Conservation (phyloP, 2,113 vertebrate species). For the Syngnathoides biaculeatus region DNA sequence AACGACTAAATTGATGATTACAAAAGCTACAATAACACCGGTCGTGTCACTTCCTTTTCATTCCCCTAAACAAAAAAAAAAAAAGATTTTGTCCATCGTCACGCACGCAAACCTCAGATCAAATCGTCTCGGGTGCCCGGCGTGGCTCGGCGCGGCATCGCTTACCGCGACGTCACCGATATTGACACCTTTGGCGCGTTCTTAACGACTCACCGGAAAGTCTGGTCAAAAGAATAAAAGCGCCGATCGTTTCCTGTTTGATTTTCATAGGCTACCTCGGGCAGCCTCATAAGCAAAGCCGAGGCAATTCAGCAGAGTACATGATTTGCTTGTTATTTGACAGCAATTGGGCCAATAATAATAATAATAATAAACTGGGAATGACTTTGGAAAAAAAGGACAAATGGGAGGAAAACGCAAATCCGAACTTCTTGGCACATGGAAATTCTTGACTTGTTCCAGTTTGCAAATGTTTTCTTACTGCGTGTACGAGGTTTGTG, state of each 20-base stretch:
- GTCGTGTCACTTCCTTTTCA: neutral
- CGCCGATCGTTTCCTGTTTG: constrained; percentile 39
- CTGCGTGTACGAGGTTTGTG: neutral
- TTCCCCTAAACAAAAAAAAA: no score
- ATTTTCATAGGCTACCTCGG: constrained; percentile 51
- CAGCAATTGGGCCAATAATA: constrained; percentile 51
- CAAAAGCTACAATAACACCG: neutral
- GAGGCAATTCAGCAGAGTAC: constrained; percentile 38
- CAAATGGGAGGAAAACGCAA: neutral
- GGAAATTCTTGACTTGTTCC: neutral
- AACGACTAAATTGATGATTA: neutral
- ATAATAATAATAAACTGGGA: constrained; percentile 5
- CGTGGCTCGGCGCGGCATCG: constrained; percentile 1
- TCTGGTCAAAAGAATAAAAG: constrained; percentile 28
- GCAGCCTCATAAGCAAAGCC: constrained; percentile 42
- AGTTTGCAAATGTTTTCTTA: no score
- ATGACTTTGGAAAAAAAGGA: constrained; percentile 8
- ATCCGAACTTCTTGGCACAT: neutral
- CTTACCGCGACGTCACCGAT: constrained; percentile 35
- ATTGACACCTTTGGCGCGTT: constrained; percentile 14
- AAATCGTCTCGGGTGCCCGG: constrained; percentile 9
- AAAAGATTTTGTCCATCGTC: no score
- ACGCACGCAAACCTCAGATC: constrained; percentile 17
- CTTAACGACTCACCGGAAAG: constrained; percentile 40
- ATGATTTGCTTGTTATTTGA: constrained; percentile 46